Percentiles rank a stretch among this genome's conserved stretches.
These are phyloP conservation scores for Illadopsis cleaveri DNA, from an alignment of 2,113 vertebrate species.

Conservation along the genomic window DNA sequence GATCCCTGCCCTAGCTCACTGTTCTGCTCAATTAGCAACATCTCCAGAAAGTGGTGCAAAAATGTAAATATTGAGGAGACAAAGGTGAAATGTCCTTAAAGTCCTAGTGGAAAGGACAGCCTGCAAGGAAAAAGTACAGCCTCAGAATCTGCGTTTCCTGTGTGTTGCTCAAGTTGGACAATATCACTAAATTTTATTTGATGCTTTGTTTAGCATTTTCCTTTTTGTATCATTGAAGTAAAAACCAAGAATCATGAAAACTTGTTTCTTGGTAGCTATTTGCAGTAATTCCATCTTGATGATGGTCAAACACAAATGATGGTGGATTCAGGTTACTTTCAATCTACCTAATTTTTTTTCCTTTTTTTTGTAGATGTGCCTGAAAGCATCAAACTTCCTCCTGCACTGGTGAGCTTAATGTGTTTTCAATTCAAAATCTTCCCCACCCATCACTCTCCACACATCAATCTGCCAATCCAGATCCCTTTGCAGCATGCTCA, in stretches of 20 bases:
- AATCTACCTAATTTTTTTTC: not conserved
- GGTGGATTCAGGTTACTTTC: not conserved
- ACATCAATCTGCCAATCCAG: not conserved
- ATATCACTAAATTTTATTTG: not conserved
- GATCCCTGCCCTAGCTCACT: not conserved
- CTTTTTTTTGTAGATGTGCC: not conserved
- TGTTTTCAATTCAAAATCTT: not conserved
- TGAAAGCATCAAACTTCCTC: not conserved
- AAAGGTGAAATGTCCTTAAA: not conserved
- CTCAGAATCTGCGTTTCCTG: not conserved
- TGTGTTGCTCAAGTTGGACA: not conserved
- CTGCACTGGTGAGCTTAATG: not conserved
- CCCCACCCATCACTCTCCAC: not conserved
- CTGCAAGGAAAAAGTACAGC: not conserved
- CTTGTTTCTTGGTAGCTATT: not conserved
- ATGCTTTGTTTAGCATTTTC: not conserved
- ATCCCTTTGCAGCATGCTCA: not conserved
- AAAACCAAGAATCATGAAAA: not conserved
- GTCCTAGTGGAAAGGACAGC: not conserved
- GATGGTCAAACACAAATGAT: not conserved
- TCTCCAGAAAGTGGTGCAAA: not conserved
- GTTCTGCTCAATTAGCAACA: not conserved
- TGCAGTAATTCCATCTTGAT: not conserved
- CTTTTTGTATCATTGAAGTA: not conserved
- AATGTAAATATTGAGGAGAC: not conserved